Conservation (phyloP, 1,140 invertebrate genomes). For the Heliconius congener region DNA sequence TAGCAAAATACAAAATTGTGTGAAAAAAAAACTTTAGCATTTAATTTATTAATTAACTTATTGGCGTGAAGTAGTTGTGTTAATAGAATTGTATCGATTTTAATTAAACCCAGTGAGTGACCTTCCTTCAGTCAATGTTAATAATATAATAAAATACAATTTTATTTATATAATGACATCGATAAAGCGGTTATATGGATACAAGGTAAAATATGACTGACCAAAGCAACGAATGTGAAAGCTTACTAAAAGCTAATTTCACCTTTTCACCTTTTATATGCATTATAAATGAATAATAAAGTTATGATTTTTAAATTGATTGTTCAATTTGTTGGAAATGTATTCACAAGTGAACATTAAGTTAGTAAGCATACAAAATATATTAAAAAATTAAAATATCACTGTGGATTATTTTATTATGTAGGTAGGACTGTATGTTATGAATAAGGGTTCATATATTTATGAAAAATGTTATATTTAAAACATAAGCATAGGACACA, state of each 20-base stretch:
- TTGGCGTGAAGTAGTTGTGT: neutral
- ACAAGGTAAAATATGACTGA: neutral
- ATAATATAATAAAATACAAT: neutral
- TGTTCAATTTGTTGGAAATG: neutral
- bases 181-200: neutral
- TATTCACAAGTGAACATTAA: neutral
- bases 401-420: too few relatives aligned
- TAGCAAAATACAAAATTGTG: too few relatives aligned
- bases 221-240: neutral
- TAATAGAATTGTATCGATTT: neutral
- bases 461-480: too few relatives aligned
- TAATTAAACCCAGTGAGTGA: neutral
- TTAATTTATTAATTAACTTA: neutral
- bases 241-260: neutral
- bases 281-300: neutral
- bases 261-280: neutral
- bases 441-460: too few relatives aligned
- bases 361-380: too few relatives aligned
- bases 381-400: too few relatives aligned
- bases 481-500: too few relatives aligned
- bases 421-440: too few relatives aligned
- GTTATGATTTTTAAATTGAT: neutral
- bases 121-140: slow-evolving; percentile 3
- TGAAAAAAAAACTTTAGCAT: too few relatives aligned
- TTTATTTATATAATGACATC: neutral